Evolutionary conservation across 2,797 vertebrate species (phyloP).

Genomic region (Iguana delicatissima): DNA sequence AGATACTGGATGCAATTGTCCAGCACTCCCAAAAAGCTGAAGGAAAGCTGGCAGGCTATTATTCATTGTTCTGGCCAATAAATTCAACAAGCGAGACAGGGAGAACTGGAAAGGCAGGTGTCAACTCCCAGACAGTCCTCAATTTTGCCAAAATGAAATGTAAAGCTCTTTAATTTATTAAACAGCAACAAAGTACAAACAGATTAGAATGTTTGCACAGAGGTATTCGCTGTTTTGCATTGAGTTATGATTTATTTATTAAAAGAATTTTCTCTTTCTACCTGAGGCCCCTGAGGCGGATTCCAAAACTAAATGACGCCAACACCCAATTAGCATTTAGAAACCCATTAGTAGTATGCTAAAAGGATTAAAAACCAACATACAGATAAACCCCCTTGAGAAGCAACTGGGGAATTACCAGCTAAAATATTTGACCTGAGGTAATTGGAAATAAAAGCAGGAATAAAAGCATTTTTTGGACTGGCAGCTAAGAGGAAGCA

Average conservation of each 20-base stretch:
- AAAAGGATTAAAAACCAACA: not conserved
- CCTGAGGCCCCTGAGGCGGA: not conserved
- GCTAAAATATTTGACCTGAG: not conserved
- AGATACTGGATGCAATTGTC: no score
- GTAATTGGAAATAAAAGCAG: not conserved
- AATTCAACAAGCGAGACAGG: not conserved
- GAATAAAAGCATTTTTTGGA: not conserved
- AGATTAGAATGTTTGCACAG: not conserved
- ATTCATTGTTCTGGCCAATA: not conserved
- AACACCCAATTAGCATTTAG: not conserved
- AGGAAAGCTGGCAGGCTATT: no score
- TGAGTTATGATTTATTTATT: conserved; percentile 22
- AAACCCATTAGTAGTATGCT: conserved; percentile 6
- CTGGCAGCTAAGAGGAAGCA: not conserved
- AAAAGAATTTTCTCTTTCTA: conserved; percentile 15
- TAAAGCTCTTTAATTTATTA: conserved; percentile 9
- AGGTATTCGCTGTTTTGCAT: conserved; percentile 9
- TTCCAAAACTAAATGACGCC: conserved; percentile 17
- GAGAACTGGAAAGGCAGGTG: not conserved
- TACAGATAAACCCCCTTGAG: not conserved
- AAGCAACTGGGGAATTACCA: not conserved
- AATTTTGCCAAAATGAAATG: conserved; percentile 2
- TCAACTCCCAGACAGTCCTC: not conserved
- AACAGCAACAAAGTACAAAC: conserved; percentile 6
- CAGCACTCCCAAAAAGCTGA: no score